Percentiles rank a stretch among this genome's conserved stretches.
Conservation (phyloP, 2,888 invertebrate genomes). For the Thumatha senex region DNA sequence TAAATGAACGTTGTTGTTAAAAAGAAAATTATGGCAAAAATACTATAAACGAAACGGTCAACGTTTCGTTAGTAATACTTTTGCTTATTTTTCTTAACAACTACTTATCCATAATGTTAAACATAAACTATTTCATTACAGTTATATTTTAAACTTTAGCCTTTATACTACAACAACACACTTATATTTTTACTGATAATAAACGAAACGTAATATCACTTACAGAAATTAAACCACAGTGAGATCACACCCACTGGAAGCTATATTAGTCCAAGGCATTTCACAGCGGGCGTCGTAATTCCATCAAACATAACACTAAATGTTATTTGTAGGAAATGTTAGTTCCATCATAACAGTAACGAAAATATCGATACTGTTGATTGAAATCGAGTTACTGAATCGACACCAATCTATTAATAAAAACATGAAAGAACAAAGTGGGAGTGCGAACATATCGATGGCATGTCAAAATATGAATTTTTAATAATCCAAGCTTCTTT, state of each 20-base stretch:
- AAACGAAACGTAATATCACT: constrained; percentile 37
- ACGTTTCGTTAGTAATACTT: background rate
- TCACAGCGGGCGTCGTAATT: constrained; percentile 63
- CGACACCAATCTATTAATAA: constrained; percentile 25
- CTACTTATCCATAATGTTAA: background rate
- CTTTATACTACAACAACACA: constrained; percentile 20
- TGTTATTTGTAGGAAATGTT: constrained; percentile 53
- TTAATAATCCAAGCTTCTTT: background rate
- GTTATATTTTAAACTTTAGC: background rate
- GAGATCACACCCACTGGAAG: constrained; percentile 62
- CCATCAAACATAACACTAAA: constrained; percentile 50
- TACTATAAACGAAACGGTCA: background rate
- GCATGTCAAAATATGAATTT: constrained; percentile 21
- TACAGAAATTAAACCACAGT: constrained; percentile 41
- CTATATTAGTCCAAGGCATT: constrained; percentile 57
- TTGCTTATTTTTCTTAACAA: background rate
- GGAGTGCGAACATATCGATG: constrained; percentile 24
- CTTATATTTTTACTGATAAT: constrained; percentile 26
- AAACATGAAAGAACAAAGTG: constrained; percentile 28
- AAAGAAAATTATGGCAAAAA: background rate
- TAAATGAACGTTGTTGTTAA: no score
- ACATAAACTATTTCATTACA: constrained; percentile 1
- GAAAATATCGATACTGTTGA: constrained; percentile 39
- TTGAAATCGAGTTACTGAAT: constrained; percentile 32
- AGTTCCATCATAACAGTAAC: constrained; percentile 45